phyloP scores from a whole-genome alignment of 2,888 invertebrate species.

The Erpobdella octoculata region DNA sequence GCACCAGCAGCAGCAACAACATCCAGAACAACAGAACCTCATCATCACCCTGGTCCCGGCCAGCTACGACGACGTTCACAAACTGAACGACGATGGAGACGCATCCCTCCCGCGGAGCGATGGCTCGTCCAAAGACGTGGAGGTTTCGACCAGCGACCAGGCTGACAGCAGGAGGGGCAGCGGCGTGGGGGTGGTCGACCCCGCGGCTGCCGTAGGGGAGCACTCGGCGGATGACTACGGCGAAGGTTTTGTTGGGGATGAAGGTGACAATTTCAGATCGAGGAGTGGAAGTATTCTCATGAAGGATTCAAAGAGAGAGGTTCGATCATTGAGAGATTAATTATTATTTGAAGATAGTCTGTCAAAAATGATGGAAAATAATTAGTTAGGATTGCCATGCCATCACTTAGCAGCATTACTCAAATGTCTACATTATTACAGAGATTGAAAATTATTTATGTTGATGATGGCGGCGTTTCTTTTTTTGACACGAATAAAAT shows the following conservation, averaged over 20 bases:
- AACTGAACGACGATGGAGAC: conserved; percentile 34
- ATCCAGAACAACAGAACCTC: conserved; percentile 50
- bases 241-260: not conserved
- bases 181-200: not conserved
- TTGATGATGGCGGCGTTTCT: no score
- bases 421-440: no score
- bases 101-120: not conserved
- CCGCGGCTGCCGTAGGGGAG: not conserved
- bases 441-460: no score
- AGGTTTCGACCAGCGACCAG: not conserved
- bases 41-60: conserved; percentile 64
- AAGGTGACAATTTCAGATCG: no score
- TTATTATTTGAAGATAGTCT: no score
- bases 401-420: no score
- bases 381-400: no score
- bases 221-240: not conserved
- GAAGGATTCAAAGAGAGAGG: no score
- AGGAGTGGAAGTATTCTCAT: no score
- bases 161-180: not conserved
- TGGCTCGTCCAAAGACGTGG: conserved; percentile 5
- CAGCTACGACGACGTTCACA: conserved; percentile 55
- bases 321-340: no score
- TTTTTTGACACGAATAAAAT: no score
- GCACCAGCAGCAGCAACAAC: not conserved
- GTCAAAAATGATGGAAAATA: no score